Evolutionary conservation across 1,140 invertebrate genomes (phyloP).

Genomic region (Capitella teleta): DNA sequence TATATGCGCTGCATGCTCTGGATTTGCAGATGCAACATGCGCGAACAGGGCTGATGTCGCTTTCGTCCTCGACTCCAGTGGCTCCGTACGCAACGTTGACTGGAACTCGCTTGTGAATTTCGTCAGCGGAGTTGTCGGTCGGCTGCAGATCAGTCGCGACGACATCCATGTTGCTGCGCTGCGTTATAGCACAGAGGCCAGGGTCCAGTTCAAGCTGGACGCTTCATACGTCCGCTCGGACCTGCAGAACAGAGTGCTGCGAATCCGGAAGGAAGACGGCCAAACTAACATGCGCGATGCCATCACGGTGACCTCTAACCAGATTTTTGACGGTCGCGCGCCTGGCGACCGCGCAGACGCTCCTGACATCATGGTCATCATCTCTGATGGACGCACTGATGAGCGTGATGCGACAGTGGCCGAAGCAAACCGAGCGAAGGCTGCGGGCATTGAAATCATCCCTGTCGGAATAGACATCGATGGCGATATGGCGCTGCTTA

Average conservation of each 20-base stretch:
- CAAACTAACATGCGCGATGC: constrained; percentile 12
- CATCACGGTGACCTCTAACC: not conserved
- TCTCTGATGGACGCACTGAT: constrained; percentile 7
- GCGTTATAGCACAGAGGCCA: not conserved
- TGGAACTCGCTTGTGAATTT: constrained; percentile 17
- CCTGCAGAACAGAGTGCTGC: no score
- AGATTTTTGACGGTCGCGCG: not conserved
- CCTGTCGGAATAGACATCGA: constrained; percentile 21
- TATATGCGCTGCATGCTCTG: no score
- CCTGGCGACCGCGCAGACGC: constrained; percentile 7
- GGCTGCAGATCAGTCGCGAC: constrained; percentile 10
- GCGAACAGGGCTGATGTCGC: constrained; percentile 18
- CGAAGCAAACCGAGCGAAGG: constrained; percentile 15
- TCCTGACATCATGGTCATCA: constrained; percentile 8
- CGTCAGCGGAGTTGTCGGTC: constrained; percentile 13
- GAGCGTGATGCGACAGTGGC: constrained; percentile 13
- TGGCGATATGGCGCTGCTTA: not conserved
- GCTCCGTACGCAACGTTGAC: constrained; percentile 17
- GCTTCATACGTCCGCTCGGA: no score
- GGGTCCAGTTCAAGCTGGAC: constrained; percentile 2
- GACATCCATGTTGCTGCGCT: not conserved
- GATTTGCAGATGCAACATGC: constrained; percentile 4
- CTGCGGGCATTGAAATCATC: constrained; percentile 21
- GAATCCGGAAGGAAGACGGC: constrained; percentile 9
- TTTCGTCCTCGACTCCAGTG: constrained; percentile 20